Evolutionary conservation across 2,888 invertebrate species (phyloP), one percentile per base, ranked within the genome.

Genomic region (Thumatha senex): DNA sequence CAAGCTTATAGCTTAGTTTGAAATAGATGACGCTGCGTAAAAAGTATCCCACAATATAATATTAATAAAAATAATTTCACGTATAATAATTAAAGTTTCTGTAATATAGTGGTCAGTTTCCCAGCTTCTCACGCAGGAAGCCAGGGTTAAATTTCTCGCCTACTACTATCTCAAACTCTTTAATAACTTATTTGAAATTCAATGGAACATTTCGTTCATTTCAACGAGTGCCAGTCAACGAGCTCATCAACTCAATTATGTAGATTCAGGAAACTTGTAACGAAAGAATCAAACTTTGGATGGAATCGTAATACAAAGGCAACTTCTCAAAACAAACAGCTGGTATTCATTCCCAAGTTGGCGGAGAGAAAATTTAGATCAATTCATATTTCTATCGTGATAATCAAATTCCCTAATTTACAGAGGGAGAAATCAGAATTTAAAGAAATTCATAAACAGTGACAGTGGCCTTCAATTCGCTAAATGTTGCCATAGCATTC

Each of bases 251-350:
- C 54, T 56, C 54, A 58, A 67, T 67, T 67, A 67, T 69, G 67
- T 56, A 67, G 61, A 67, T 67, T 55, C 46, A 46, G 46, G 43
- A 15, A 63, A 66, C 63, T 63, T 66, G 54, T 69, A 69, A 69
- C 63, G 67, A 67, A 63, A 61, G 67, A 63, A 67, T 63, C 58
- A 63, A 69, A 69, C 49, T 69, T 69, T 57, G 43, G 50, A 51
- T 52, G 48, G 31, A 53, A 58, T 42, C 41, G 51, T 56, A 68
- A 59, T 53, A 53, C 49, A 55, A 54, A 51, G 51, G 49, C 51
- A 49, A 38, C 43, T 47, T 38, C 44, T 50, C 38, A 49, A 59
- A 55, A 67, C 40, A 45, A 48, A 18, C 46, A 50, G 38, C 38
- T 48, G 46, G 40, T 35, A 50, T 40, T 35, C 42, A 46, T 39